These are phyloP conservation scores for Trematomus loennbergii DNA, from an alignment of 2,113 vertebrate species.

Conservation along the genomic window DNA sequence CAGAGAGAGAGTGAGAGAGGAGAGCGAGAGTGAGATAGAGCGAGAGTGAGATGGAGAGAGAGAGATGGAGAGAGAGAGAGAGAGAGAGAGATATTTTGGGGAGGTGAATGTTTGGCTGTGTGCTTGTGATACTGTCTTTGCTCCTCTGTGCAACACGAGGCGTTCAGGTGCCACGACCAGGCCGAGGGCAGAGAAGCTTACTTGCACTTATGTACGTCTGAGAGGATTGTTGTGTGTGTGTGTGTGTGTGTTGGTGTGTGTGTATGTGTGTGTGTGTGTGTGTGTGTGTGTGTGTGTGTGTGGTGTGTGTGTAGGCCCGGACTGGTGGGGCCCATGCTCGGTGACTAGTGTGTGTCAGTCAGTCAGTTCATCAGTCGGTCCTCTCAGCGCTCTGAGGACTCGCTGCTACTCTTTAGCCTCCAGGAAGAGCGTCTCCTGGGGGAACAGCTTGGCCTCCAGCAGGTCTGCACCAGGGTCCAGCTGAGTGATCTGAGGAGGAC, in stretches of 20 bases:
- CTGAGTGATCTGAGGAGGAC: constrained; percentile 89
- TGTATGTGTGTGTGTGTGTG: constrained; percentile 40
- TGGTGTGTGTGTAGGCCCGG: constrained; percentile 62
- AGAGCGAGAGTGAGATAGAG: too few relatives aligned
- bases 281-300: constrained; percentile 64
- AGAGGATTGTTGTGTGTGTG: constrained; percentile 42
- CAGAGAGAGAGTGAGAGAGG: background rate
- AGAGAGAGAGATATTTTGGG: background rate
- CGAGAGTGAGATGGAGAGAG: too few relatives aligned
- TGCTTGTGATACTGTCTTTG: constrained; percentile 82
- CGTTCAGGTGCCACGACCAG: constrained; percentile 73
- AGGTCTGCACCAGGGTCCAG: constrained; percentile 93
- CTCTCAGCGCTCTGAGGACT: constrained; percentile 49
- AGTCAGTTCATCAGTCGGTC: constrained; percentile 74
- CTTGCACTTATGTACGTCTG: constrained; percentile 60
- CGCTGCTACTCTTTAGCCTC: constrained; percentile 94
- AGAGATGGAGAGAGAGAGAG: background rate
- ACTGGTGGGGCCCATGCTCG: constrained; percentile 74
- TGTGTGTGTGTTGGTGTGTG: constrained; percentile 44
- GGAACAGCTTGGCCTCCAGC: constrained; percentile 96
- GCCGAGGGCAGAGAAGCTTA: constrained; percentile 73
- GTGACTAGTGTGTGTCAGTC: constrained; percentile 74
- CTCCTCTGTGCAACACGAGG: constrained; percentile 78
- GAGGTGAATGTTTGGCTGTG: constrained; percentile 77
- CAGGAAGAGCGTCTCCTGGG: constrained; percentile 99